Conservation (phyloP, 2,113 vertebrate genomes). For the Aptenodytes patagonicus region DNA sequence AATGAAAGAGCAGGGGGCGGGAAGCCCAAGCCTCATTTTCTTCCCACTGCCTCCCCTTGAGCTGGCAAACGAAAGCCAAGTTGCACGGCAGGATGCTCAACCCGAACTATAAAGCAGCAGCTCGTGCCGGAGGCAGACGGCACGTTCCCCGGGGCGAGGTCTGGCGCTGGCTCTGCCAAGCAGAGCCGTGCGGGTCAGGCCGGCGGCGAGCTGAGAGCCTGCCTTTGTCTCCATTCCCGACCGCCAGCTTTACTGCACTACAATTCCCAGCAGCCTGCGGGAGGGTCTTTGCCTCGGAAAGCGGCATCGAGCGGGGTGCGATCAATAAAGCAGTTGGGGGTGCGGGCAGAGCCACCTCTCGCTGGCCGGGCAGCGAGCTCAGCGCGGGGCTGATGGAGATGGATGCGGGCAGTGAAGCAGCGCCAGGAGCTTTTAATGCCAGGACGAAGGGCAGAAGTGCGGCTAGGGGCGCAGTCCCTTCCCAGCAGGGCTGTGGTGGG, state of each 20-base stretch:
- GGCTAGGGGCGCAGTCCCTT: accelerated
- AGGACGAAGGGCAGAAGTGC: not conserved
- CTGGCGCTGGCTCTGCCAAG: not conserved
- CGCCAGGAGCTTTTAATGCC: not conserved
- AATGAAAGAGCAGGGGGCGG: not conserved
- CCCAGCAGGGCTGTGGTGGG: not conserved
- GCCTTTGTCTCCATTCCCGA: not conserved
- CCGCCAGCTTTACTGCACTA: not conserved
- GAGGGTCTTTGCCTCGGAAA: not conserved
- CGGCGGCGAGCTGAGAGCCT: not conserved
- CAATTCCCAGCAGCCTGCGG: conserved; percentile 15
- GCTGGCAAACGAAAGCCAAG: not conserved
- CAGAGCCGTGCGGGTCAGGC: not conserved
- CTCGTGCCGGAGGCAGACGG: accelerated
- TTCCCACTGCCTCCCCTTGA: not conserved
- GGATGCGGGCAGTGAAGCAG: not conserved
- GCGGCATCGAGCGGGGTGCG: accelerated
- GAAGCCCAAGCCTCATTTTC: not conserved
- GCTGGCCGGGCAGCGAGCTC: accelerated
- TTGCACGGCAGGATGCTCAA: not conserved
- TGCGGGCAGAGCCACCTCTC: not conserved
- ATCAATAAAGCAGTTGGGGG: not conserved
- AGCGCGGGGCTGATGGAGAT: accelerated
- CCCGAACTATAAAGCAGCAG: accelerated
- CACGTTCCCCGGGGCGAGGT: accelerated